Evolutionary conservation across 2,113 vertebrate species (phyloP), one percentile per base, ranked within the genome.

Genomic region (Dendrocopos noguchii): DNA sequence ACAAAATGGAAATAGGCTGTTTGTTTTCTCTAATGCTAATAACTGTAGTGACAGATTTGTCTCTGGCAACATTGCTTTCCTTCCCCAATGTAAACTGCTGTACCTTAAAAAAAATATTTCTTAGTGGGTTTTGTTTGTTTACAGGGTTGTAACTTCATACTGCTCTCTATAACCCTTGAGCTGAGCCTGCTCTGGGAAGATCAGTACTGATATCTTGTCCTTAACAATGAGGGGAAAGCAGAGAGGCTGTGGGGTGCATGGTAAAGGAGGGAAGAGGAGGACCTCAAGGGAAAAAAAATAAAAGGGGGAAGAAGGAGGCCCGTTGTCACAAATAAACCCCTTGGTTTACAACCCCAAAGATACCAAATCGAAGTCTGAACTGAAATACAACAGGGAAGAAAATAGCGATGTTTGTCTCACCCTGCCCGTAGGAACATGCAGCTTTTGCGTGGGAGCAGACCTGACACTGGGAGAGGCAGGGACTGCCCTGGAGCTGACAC

Each of bases 221-320:
- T 36, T 4, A 44, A 18, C 46, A 57, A n/a, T 0, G 60, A 72
- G 61, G 64, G 71, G 34, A 72, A 75, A 79, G 66, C 28, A 12
- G 16, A 25, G 53, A 4, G 16, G 15, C 20, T 55, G 52, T 33
- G 19, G 55, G 70, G 64, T 39, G 65, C 27, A 16, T 31, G 57
- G 44, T 4, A 17, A 17, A 42, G 61, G 19, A 27, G 27, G 10
- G 2, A 18, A 66, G 34, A 60, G 36, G 31, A 28, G 31, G 55
- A 78, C 1, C 2, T 20, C 10, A 3, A 34, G 4, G n/a, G 15
- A 24, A 47, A 61, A 1, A 15, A n/a, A 47, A 61, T 1, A 5
- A 29, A 22, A 29, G 67, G 46, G 25, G 55, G 50, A 29, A 80
- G 52, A 36, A 73, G 24, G 34, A n/a, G 22, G 27, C 39, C 44